Evolutionary conservation across 1,140 invertebrate genomes (phyloP).

Genomic region (Papilio helenus): DNA sequence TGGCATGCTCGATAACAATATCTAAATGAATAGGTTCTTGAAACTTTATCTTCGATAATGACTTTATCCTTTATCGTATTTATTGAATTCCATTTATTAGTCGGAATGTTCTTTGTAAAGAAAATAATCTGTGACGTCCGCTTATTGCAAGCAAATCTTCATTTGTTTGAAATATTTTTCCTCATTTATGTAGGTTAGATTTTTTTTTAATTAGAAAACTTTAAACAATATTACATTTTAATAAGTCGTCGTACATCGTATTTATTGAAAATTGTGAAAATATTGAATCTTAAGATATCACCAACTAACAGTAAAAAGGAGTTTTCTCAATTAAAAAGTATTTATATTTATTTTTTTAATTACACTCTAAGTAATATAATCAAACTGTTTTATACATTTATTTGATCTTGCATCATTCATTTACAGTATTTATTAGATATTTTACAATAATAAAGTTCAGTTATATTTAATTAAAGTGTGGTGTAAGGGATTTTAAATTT

Average conservation of each 20-base stretch:
- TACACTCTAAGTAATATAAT: too few species aligned
- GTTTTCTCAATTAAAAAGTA: too few species aligned
- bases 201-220: neutral
- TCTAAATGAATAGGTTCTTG: conserved; percentile 60
- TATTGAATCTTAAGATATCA: too few species aligned
- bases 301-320: too few species aligned
- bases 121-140: conserved; percentile 27
- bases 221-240: neutral
- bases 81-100: conserved; percentile 57
- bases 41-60: conserved; percentile 60
- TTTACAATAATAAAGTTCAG: too few species aligned
- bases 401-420: neutral
- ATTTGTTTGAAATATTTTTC: conserved; percentile 7
- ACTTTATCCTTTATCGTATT: conserved; percentile 61
- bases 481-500: too few species aligned
- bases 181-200: conserved; percentile 14
- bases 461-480: too few species aligned
- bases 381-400: neutral
- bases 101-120: conserved; percentile 49
- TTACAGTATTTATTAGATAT: neutral
- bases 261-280: too few species aligned
- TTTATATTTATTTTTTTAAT: too few species aligned
- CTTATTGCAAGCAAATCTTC: conserved; percentile 30
- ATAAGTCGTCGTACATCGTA: neutral
- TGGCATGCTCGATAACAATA: conserved; percentile 57